Percentiles rank a stretch among this genome's conserved stretches.
Evolutionary conservation across 92 coral and sea anemone species (phyloP).

Genomic region (Porites rus): DNA sequence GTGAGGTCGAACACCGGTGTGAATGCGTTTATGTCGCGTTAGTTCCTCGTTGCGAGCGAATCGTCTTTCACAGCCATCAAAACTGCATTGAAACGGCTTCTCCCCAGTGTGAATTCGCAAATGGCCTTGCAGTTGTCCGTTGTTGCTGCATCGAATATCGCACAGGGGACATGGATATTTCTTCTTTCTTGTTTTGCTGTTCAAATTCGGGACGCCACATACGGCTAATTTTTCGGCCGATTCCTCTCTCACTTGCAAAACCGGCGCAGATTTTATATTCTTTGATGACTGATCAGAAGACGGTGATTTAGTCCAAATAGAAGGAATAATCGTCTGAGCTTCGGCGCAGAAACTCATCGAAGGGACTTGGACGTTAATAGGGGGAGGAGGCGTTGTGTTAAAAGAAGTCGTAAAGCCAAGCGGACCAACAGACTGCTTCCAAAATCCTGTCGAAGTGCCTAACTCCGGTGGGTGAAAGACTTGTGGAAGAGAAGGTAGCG

Average conservation of each 20-base stretch:
- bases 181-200: slow-evolving; percentile 77
- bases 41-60: slow-evolving; percentile 96
- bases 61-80: slow-evolving; percentile 86
- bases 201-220: slow-evolving; percentile 50
- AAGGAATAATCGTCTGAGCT: slow-evolving; percentile 42
- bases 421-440: slow-evolving; percentile 82
- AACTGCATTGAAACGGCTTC: slow-evolving; percentile 80
- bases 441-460: slow-evolving; percentile 51
- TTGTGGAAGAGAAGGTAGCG: slow-evolving; percentile 75
- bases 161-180: slow-evolving; percentile 92
- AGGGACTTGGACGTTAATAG: slow-evolving; percentile 58
- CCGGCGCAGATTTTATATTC: slow-evolving; percentile 37
- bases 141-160: slow-evolving; percentile 93
- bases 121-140: slow-evolving; percentile 95
- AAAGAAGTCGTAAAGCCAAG: slow-evolving; percentile 52
- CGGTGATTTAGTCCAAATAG: slow-evolving; percentile 38
- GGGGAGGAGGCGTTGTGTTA: slow-evolving; percentile 79
- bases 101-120: slow-evolving; percentile 94
- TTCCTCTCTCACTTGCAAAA: slow-evolving; percentile 42
- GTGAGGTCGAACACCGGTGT: slow-evolving; percentile 94
- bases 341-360: slow-evolving; percentile 60
- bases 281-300: slow-evolving; percentile 21
- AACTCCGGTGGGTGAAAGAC: slow-evolving; percentile 70
- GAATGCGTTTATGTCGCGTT: slow-evolving; percentile 91
- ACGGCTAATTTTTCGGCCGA: slow-evolving; percentile 46